These are phyloP conservation scores for Bombus difficillimus DNA, from an alignment of 1,140 invertebrate genomes.

Conservation along the genomic window DNA sequence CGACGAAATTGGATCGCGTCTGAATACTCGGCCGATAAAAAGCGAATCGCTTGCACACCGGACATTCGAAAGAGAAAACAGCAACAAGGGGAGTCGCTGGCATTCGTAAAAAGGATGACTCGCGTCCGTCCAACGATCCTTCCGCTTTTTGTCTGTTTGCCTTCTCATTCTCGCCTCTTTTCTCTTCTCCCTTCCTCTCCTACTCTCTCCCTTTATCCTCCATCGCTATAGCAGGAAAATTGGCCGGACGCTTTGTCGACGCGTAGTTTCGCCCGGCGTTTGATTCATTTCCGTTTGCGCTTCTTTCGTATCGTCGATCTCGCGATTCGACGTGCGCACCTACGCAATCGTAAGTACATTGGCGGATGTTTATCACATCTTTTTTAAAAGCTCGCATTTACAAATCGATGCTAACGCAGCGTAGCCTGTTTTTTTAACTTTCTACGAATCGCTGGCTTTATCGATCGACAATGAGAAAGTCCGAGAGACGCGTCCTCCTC, in stretches of 20 bases:
- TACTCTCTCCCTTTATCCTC: too few species aligned
- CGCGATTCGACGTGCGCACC: too few species aligned
- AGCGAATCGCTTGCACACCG: conserved; percentile 47
- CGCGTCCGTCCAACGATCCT: background rate
- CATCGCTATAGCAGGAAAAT: background rate
- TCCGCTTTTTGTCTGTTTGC: background rate
- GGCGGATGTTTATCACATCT: accelerated
- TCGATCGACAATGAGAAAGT: too few species aligned
- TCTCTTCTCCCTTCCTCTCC: background rate
- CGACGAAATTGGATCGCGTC: conserved; percentile 57
- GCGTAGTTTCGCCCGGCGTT: background rate
- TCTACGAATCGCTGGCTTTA: too few species aligned
- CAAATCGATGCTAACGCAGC: too few species aligned
- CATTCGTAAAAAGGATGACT: conserved; percentile 37
- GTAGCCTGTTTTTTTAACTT: too few species aligned
- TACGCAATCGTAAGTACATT: too few species aligned
- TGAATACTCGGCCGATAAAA: conserved; percentile 42
- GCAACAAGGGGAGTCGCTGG: background rate
- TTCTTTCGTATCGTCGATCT: too few species aligned
- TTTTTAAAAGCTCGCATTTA: too few species aligned
- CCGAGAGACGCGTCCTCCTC: too few species aligned
- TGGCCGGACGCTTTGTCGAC: background rate
- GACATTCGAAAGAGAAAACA: conserved; percentile 36
- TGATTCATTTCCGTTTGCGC: background rate
- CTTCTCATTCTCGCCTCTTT: background rate